phyloP scores from a whole-genome alignment of 1,140 invertebrate genomes.

The Penaeus chinensis region DNA sequence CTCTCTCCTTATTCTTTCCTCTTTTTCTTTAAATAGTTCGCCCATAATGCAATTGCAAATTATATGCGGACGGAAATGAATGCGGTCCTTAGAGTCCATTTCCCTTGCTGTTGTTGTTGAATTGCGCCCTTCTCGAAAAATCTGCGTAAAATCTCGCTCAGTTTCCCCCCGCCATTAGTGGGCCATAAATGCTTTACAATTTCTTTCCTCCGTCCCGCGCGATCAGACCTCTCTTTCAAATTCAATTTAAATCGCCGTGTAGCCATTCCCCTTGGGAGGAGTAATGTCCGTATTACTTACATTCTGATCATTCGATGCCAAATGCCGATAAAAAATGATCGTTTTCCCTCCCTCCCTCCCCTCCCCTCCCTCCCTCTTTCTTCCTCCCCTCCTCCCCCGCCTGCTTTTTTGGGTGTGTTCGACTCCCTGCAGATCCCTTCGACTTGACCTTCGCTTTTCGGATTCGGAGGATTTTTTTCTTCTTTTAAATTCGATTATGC shows the following conservation, averaged over 20 bases:
- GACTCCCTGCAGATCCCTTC: too few relatives aligned
- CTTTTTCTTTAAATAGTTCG: background rate
- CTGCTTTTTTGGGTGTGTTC: background rate
- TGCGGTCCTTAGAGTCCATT: background rate
- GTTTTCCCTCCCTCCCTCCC: background rate
- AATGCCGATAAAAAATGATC: constrained; percentile 40
- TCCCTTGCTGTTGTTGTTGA: background rate
- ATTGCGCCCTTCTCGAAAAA: background rate
- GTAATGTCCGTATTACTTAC: constrained; percentile 57
- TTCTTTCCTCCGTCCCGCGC: constrained; percentile 17
- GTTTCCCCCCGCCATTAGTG: constrained; percentile 32
- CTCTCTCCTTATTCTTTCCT: too few relatives aligned
- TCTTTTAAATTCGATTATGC: too few relatives aligned
- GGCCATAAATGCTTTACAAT: constrained; percentile 58
- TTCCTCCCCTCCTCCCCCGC: background rate
- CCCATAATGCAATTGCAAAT: constrained; percentile 9
- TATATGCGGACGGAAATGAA: constrained; percentile 24
- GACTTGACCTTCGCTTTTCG: too few relatives aligned
- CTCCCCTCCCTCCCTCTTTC: background rate
- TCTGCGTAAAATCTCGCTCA: constrained; percentile 2
- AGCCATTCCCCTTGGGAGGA: constrained; percentile 31
- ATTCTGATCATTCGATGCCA: constrained; percentile 37
- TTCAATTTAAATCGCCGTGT: constrained; percentile 54
- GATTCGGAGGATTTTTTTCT: too few relatives aligned
- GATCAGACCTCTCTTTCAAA: constrained; percentile 56